Percentiles rank a stretch among this genome's conserved stretches.
Conservation (phyloP, 2,888 invertebrate genomes). For the Bugulina stolonifera region DNA sequence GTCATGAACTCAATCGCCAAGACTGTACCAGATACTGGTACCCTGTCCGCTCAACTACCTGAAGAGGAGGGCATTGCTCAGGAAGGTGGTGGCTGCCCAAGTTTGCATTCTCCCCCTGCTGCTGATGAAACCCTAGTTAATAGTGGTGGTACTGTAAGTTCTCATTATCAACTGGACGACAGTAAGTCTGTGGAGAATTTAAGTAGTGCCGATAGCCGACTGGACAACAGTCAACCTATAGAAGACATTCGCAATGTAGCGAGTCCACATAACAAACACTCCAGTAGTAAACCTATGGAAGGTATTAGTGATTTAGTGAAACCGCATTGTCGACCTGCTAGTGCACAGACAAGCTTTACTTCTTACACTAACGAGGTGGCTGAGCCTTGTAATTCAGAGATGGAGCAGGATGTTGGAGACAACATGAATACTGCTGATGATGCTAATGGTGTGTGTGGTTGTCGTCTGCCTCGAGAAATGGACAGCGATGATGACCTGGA, state of each 20-base stretch:
- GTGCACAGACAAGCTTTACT: neutral
- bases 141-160: too few species aligned
- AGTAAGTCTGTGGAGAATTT: neutral
- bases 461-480: neutral
- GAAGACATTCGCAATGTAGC: neutral
- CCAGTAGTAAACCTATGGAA: neutral
- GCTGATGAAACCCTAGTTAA: too few species aligned
- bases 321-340: neutral
- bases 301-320: neutral
- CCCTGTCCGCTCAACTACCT: neutral
- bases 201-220: neutral
- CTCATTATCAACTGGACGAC: neutral
- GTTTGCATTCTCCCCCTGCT: too few species aligned
- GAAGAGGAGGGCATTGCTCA: neutral
- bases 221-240: neutral
- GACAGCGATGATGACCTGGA: neutral
- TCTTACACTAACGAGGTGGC: neutral
- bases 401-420: neutral
- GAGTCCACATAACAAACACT: neutral
- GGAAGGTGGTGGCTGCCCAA: too few species aligned
- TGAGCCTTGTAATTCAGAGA: too few species aligned
- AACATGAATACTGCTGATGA: too few species aligned
- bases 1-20: too few species aligned
- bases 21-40: neutral
- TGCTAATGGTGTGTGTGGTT: neutral